These are phyloP conservation scores for Thaumatotibia leucotreta DNA, from an alignment of 1,140 invertebrate genomes.

Conservation along the genomic window DNA sequence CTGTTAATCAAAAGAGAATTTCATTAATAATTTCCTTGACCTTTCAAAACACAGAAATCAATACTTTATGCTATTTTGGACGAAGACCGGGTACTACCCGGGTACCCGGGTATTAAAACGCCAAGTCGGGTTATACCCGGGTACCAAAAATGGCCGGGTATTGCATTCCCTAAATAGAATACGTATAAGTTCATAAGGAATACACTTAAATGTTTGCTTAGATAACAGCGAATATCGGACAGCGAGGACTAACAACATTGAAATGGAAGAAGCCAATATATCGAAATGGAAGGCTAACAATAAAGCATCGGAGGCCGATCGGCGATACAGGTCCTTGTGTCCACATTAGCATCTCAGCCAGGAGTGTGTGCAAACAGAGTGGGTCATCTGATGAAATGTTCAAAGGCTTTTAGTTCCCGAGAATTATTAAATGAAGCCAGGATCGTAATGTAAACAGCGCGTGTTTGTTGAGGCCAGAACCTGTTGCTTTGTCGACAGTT, in stretches of 20 bases:
- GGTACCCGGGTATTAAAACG: no score
- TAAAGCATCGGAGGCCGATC: slow-evolving; percentile 67
- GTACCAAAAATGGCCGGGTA: no score
- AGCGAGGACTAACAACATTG: slow-evolving; percentile 30
- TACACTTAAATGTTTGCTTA: slow-evolving; percentile 41
- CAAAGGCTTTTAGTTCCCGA: slow-evolving; percentile 76
- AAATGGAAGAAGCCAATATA: slow-evolving; percentile 55
- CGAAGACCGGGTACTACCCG: no score
- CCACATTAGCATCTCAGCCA: slow-evolving; percentile 73
- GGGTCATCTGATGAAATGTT: slow-evolving; percentile 76
- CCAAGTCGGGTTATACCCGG: no score
- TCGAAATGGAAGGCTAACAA: slow-evolving; percentile 56
- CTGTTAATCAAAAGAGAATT: no score
- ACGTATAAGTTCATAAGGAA: no score
- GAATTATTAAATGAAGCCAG: slow-evolving; percentile 76
- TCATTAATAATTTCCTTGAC: no score
- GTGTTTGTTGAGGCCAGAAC: slow-evolving; percentile 69
- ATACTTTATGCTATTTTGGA: no score
- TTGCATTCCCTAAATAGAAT: no score
- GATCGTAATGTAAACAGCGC: slow-evolving; percentile 73
- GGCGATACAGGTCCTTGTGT: slow-evolving; percentile 73
- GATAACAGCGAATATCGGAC: slow-evolving; percentile 52
- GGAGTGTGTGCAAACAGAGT: slow-evolving; percentile 73
- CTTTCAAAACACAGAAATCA: no score
- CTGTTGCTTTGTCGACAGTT: slow-evolving; percentile 70